Conservation (phyloP, 1,140 invertebrate genomes). For the Aricia agestis region DNA sequence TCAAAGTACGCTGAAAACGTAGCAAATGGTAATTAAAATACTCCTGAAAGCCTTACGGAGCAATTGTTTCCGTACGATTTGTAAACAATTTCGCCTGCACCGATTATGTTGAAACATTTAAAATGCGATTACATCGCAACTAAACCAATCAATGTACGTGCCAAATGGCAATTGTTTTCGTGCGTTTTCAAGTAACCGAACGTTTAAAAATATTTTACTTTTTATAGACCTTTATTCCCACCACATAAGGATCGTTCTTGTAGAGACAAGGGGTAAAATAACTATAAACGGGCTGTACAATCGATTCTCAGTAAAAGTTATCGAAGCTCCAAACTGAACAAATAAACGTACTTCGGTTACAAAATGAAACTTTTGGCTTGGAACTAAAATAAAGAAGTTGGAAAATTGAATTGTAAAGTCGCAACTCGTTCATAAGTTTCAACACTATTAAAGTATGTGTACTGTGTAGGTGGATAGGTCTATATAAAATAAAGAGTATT, state of each 20-base stretch:
- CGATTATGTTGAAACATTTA: constrained; percentile 18
- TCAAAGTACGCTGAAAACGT: no score
- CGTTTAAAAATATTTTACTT: no score
- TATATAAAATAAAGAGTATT: no score
- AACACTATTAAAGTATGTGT: neutral
- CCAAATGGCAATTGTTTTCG: constrained; percentile 23
- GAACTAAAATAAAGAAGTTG: constrained; percentile 20
- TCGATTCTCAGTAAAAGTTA: constrained; percentile 24
- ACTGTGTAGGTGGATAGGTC: no score
- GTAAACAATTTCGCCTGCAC: constrained; percentile 7
- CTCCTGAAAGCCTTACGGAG: no score
- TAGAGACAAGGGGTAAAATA: no score
- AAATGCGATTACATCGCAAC: constrained; percentile 18
- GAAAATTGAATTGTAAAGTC: constrained; percentile 18
- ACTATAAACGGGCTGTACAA: neutral
- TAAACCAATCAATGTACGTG: constrained; percentile 22
- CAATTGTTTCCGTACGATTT: neutral
- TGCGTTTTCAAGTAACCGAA: constrained; percentile 17
- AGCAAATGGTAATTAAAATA: no score
- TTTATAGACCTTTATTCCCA: no score
- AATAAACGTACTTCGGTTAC: constrained; percentile 23
- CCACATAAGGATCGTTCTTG: no score
- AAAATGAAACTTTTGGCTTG: constrained; percentile 17
- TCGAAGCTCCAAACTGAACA: constrained; percentile 22
- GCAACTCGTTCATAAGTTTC: neutral